Percentiles rank a stretch among this genome's conserved stretches.
phyloP scores from a whole-genome alignment of 2,113 vertebrate genomes.

The Ifrita kowaldi region DNA sequence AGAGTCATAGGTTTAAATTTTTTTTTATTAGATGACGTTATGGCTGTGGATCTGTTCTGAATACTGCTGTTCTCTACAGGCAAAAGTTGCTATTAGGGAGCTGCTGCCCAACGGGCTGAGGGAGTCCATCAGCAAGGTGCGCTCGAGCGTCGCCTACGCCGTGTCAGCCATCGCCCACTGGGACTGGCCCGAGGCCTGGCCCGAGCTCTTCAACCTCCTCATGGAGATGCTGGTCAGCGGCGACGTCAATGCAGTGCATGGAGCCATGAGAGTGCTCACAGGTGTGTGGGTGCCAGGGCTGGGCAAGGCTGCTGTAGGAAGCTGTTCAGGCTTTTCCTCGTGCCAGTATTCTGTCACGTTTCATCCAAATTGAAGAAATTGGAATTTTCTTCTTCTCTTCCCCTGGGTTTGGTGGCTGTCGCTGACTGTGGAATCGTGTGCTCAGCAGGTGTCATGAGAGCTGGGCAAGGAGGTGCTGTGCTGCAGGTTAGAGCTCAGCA shows the following conservation, averaged over 20 bases:
- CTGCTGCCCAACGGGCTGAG: slow-evolving; percentile 90
- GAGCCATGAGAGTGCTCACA: slow-evolving; percentile 97
- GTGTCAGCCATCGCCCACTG: slow-evolving; percentile 96
- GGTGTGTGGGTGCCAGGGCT: slow-evolving; percentile 59
- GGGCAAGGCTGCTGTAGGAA: fast-evolving
- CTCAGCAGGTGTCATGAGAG: background rate
- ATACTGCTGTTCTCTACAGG: slow-evolving; percentile 65
- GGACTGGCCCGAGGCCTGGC: slow-evolving; percentile 99
- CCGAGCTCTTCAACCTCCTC: slow-evolving; percentile 90
- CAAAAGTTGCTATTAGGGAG: slow-evolving; percentile 90
- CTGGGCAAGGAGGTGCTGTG: background rate
- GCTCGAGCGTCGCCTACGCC: slow-evolving; percentile 96
- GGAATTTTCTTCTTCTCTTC: background rate
- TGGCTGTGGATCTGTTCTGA: background rate
- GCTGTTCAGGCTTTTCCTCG: background rate
- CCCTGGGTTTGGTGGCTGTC: fast-evolving
- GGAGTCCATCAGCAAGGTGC: slow-evolving; percentile 96
- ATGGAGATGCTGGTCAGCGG: slow-evolving; percentile 99
- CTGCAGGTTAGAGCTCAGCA: background rate
- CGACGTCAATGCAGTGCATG: slow-evolving; percentile 90
- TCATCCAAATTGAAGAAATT: background rate
- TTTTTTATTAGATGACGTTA: background rate
- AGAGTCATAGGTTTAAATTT: background rate
- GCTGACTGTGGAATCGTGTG: background rate
- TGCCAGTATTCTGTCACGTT: fast-evolving